These are phyloP conservation scores for Tromatobia lineatoria DNA, from an alignment of 2,888 invertebrate genomes.

Conservation along the genomic window DNA sequence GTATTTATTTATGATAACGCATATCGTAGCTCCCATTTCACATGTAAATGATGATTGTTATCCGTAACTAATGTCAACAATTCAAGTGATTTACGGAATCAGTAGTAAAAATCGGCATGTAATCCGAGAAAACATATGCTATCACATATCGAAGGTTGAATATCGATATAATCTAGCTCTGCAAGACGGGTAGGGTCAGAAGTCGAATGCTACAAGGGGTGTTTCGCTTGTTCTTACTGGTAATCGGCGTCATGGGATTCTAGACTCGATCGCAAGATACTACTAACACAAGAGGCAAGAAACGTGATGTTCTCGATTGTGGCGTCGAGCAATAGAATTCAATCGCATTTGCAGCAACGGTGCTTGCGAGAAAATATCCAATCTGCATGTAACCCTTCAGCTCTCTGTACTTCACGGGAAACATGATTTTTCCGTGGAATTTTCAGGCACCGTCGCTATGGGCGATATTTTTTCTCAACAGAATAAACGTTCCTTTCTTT, in stretches of 20 bases:
- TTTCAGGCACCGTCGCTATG: background rate
- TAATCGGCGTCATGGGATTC: background rate
- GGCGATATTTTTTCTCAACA: no score
- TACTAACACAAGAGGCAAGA: background rate
- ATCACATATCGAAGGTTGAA: background rate
- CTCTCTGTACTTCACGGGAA: background rate
- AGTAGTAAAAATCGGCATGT: background rate
- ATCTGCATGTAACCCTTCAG: background rate
- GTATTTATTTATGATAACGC: no score
- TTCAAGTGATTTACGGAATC: background rate
- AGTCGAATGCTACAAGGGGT: background rate
- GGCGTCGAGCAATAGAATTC: background rate
- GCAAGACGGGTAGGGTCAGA: background rate
- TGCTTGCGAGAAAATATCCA: background rate
- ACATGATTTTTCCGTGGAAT: background rate
- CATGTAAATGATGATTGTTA: no score
- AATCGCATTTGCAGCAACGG: background rate
- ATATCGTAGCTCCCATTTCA: no score
- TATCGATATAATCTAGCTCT: background rate
- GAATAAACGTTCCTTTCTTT: no score
- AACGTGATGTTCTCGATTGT: background rate
- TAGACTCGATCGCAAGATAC: conserved; percentile 5
- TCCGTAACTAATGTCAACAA: no score
- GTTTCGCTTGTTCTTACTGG: background rate
- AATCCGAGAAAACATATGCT: background rate